Evolutionary conservation across 1,140 invertebrate species (phyloP).

Genomic region (Ceratosolen fusciceps): DNA sequence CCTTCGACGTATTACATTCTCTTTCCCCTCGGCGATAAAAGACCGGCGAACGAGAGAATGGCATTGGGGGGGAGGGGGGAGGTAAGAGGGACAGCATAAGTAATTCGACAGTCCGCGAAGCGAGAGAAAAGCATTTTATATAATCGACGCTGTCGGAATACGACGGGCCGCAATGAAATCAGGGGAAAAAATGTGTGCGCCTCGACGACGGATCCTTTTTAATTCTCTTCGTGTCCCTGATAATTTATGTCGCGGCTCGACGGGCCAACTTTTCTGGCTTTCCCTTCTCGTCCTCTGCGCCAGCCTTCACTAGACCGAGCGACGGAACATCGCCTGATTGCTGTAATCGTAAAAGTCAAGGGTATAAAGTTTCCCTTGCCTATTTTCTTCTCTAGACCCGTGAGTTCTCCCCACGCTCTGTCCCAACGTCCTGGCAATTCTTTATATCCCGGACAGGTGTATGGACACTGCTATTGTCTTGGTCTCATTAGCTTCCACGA

Average conservation of each 20-base stretch:
- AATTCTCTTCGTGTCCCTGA: conserved; percentile 54
- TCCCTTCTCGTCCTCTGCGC: neutral
- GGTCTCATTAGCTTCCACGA: too few species aligned
- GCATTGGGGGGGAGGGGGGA: too few species aligned
- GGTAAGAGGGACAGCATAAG: conserved; percentile 52
- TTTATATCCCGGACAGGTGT: neutral
- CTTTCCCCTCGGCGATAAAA: neutral
- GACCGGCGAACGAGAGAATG: too few species aligned
- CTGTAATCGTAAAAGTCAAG: conserved; percentile 57
- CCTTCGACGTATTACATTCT: conserved; percentile 47
- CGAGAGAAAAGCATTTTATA: conserved; percentile 59
- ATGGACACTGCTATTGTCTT: neutral
- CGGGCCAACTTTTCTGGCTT: neutral
- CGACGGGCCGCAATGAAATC: conserved; percentile 4
- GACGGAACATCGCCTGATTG: conserved; percentile 31
- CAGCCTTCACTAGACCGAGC: neutral
- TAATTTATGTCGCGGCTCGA: conserved; percentile 55
- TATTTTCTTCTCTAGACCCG: conserved; percentile 21
- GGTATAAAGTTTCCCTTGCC: conserved; percentile 51
- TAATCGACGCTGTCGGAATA: conserved; percentile 55
- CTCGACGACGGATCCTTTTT: conserved; percentile 34
- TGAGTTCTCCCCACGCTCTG: conserved; percentile 4
- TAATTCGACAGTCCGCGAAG: conserved; percentile 55
- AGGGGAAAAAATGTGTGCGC: too few species aligned
- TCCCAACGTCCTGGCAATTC: neutral